Conservation (phyloP, 2,113 vertebrate genomes). For the Stegastes partitus region DNA sequence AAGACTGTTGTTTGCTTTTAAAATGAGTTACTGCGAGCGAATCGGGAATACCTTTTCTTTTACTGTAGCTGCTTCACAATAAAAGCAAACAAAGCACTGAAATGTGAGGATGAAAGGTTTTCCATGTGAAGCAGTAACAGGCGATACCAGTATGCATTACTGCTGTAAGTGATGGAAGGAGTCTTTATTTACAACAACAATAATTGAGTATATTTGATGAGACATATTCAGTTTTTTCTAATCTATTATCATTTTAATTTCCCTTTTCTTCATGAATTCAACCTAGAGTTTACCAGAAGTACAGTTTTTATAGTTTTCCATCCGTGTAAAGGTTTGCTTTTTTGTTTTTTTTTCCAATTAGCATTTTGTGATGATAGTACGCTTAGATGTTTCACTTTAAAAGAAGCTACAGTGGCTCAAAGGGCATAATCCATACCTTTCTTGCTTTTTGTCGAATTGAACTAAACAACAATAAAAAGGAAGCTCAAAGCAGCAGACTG, state of each 20-base stretch:
- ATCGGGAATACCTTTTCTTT: neutral
- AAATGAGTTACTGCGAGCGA: neutral
- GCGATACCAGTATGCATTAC: too few species aligned
- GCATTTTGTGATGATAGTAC: too few species aligned
- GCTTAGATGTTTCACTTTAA: too few species aligned
- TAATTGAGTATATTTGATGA: neutral
- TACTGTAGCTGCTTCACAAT: neutral
- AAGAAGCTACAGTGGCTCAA: too few species aligned
- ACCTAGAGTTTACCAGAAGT: too few species aligned
- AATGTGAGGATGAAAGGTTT: neutral
- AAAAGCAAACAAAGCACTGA: conserved; percentile 4
- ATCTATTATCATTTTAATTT: neutral
- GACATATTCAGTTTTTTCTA: neutral
- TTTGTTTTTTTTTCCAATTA: too few species aligned
- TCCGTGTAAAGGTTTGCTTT: too few species aligned
- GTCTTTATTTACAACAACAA: neutral
- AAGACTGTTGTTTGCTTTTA: neutral
- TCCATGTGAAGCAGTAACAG: neutral
- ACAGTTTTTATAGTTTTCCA: too few species aligned
- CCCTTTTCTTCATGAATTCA: too few species aligned
- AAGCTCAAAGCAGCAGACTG: neutral
- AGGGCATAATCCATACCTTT: too few species aligned
- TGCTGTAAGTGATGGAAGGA: neutral
- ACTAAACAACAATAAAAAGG: too few species aligned
- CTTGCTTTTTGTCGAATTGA: too few species aligned